phyloP scores from a whole-genome alignment of 64 coral and sea anemone species.

The Platygyra sinensis region DNA sequence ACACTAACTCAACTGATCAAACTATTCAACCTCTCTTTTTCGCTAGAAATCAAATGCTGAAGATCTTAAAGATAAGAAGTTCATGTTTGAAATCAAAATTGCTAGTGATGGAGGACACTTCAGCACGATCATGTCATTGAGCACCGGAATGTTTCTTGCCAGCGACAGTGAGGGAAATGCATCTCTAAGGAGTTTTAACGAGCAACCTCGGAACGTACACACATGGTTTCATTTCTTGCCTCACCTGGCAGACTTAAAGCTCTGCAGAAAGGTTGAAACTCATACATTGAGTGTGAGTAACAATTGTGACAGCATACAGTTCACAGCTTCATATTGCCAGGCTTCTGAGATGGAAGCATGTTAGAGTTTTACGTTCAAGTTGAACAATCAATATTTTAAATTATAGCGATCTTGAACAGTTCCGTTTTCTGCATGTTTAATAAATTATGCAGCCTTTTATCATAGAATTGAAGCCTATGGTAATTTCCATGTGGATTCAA shows the following conservation, averaged over 20 bases:
- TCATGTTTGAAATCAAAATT: neutral
- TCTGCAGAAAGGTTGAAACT: too few relatives aligned
- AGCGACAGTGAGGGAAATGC: neutral
- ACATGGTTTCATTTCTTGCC: conserved; percentile 5
- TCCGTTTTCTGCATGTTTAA: too few relatives aligned
- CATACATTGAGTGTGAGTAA: too few relatives aligned
- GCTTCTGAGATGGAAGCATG: too few relatives aligned
- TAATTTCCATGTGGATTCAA: too few relatives aligned
- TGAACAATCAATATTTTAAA: too few relatives aligned
- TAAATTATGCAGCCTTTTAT: too few relatives aligned
- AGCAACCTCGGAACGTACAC: neutral
- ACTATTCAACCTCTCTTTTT: neutral
- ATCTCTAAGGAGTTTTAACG: neutral
- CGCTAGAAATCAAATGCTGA: too few relatives aligned
- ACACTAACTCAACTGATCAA: neutral
- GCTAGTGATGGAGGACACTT: neutral
- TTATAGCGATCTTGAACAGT: too few relatives aligned
- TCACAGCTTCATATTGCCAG: neutral
- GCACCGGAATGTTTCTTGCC: neutral
- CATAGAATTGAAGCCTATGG: too few relatives aligned
- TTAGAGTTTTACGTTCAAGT: neutral
- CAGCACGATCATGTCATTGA: neutral
- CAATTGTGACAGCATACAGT: too few relatives aligned
- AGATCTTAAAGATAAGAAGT: neutral
- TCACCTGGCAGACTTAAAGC: too few relatives aligned